phyloP scores from a whole-genome alignment of 1,140 invertebrate species.

The Euwallacea fornicatus region DNA sequence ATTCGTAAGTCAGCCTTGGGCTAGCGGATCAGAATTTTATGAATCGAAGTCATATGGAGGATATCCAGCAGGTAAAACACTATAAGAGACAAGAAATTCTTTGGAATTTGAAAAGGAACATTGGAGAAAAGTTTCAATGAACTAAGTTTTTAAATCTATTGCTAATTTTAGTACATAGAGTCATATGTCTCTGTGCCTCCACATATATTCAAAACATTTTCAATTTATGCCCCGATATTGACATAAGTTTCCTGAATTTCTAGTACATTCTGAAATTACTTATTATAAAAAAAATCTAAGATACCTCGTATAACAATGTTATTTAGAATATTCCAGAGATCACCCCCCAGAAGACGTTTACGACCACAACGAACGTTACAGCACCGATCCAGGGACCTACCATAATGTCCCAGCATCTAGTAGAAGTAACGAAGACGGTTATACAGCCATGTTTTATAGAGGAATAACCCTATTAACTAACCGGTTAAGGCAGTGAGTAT shows the following conservation, averaged over 20 bases:
- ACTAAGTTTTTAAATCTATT: no score
- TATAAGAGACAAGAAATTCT: no score
- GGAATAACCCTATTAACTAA: background rate
- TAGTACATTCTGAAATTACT: background rate
- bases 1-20: conserved; percentile 10
- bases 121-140: no score
- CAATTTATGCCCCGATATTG: no score
- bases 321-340: conserved; percentile 28
- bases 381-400: background rate
- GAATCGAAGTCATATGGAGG: background rate
- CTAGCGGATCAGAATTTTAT: background rate
- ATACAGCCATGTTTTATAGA: background rate
- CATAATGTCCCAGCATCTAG: background rate
- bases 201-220: no score
- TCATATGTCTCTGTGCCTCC: no score
- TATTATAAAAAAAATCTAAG: background rate
- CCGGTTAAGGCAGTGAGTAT: conserved; percentile 15
- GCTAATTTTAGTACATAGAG: no score
- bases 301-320: background rate
- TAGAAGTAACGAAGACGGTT: conserved; percentile 7
- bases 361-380: conserved; percentile 22
- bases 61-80: conserved; percentile 13
- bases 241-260: no score
- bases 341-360: conserved; percentile 16
- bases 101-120: no score